These are phyloP conservation scores for Gastracanthus pulcherrimus DNA, from an alignment of 2,888 invertebrate genomes.

Conservation along the genomic window DNA sequence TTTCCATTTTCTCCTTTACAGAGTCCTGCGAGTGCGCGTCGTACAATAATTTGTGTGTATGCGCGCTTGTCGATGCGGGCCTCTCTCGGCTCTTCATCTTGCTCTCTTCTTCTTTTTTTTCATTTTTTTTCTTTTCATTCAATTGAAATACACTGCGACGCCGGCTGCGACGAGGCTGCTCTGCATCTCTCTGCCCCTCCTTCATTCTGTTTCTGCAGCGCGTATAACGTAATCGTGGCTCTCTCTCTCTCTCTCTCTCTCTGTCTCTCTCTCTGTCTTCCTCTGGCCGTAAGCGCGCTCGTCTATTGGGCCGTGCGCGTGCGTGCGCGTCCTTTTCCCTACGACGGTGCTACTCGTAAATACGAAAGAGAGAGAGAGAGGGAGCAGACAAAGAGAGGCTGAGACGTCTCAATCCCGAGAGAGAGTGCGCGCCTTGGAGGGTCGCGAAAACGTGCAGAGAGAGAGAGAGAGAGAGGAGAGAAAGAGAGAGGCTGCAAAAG, in stretches of 20 bases:
- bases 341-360: constrained; percentile 76
- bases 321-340: constrained; percentile 62
- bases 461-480: constrained; percentile 49
- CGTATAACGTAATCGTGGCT: constrained; percentile 10
- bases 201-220: not conserved
- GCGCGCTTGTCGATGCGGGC: not conserved
- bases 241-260: too few species aligned
- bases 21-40: not conserved
- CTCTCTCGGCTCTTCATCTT: not conserved
- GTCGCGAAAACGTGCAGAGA: constrained; percentile 65
- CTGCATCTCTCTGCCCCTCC: constrained; percentile 55
- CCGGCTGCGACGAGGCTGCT: constrained; percentile 45
- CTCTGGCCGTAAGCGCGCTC: constrained; percentile 55
- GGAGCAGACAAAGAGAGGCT: constrained; percentile 73
- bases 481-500: constrained; percentile 41
- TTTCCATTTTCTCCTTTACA: not conserved
- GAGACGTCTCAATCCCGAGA: constrained; percentile 76
- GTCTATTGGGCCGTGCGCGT: constrained; percentile 70
- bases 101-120: too few species aligned
- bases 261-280: not conserved
- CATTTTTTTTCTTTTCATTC: constrained; percentile 31
- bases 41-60: not conserved
- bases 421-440: constrained; percentile 59
- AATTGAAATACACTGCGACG: constrained; percentile 72
- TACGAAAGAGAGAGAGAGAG: constrained; percentile 71